phyloP scores from a whole-genome alignment of 1,140 invertebrate species.

The Bombus consobrinus region DNA sequence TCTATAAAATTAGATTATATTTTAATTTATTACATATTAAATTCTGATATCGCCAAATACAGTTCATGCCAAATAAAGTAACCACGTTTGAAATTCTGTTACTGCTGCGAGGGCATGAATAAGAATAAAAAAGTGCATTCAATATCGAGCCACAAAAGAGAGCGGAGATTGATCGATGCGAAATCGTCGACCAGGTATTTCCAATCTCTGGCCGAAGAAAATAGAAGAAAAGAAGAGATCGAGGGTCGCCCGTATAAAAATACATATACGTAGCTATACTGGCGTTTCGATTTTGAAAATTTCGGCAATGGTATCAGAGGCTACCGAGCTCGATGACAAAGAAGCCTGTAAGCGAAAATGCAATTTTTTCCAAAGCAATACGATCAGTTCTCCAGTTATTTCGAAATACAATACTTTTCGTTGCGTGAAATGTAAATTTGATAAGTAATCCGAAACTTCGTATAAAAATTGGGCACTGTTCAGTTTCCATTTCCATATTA shows the following conservation, averaged over 20 bases:
- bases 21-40: not conserved
- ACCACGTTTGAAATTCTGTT: not conserved
- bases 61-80: not conserved
- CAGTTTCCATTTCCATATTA: not conserved
- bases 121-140: not conserved
- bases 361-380: constrained; percentile 36
- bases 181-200: constrained; percentile 29
- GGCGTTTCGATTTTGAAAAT: constrained; percentile 45
- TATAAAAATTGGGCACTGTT: not conserved
- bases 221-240: constrained; percentile 13
- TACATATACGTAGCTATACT: not conserved
- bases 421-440: not conserved
- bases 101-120: not conserved
- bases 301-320: not conserved
- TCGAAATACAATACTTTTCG: not conserved
- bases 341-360: constrained; percentile 10
- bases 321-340: constrained; percentile 19
- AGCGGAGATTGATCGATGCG: constrained; percentile 8
- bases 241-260: not conserved
- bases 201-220: constrained; percentile 13
- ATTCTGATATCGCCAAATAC: not conserved
- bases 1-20: not conserved
- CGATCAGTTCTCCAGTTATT: not conserved
- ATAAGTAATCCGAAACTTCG: constrained; percentile 19
- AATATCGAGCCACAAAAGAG: not conserved